Percentiles rank a stretch among this genome's conserved stretches.
phyloP scores from a whole-genome alignment of 2,888 invertebrate species.

The Calameuta pallipes region DNA sequence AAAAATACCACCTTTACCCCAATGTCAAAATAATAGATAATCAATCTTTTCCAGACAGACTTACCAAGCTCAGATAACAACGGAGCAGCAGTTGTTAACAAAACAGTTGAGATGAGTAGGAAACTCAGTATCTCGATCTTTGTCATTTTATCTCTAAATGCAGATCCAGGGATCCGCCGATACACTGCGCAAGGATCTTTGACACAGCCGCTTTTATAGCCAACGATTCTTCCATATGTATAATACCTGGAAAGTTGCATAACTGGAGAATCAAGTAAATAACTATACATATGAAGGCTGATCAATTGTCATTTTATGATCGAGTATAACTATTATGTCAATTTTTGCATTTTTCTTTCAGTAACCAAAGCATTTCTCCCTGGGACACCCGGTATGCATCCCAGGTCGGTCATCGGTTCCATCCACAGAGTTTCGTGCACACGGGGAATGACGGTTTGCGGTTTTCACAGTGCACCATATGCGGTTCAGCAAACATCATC shows the following conservation, averaged over 20 bases:
- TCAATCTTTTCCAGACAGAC: neutral
- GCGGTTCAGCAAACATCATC: neutral
- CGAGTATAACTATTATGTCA: neutral
- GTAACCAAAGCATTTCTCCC: neutral
- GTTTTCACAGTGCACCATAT: neutral
- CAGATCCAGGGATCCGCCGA: conserved; percentile 37
- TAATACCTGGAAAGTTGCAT: conserved; percentile 43
- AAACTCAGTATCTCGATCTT: neutral
- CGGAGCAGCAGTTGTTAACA: neutral
- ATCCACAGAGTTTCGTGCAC: neutral
- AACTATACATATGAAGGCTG: neutral
- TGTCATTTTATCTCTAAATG: neutral
- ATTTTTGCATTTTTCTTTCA: neutral
- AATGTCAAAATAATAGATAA: neutral
- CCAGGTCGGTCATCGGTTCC: neutral
- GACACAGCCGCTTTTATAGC: conserved; percentile 57
- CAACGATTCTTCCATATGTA: conserved; percentile 39
- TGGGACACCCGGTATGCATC: neutral
- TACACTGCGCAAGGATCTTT: conserved; percentile 47
- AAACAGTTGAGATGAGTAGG: neutral
- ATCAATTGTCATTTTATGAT: neutral
- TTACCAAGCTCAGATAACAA: neutral
- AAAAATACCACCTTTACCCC: too few species aligned
- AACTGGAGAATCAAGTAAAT: conserved; percentile 25
- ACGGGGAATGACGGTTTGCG: neutral